phyloP scores from a whole-genome alignment of 2,797 vertebrate species.

The Adelosebastes latens region DNA sequence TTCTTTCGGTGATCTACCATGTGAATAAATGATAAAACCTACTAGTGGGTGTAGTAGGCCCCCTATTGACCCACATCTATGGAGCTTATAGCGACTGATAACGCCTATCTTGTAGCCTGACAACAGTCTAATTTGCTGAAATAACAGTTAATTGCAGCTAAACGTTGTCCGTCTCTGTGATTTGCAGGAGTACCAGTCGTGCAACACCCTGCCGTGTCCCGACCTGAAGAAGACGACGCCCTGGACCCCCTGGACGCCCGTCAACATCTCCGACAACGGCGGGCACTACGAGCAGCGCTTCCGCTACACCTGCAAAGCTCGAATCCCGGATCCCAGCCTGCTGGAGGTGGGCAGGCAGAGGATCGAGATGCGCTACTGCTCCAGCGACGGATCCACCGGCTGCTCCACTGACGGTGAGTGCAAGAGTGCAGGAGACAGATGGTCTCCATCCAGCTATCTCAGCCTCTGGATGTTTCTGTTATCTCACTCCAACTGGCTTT shows the following conservation, averaged over 20 bases:
- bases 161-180: not conserved
- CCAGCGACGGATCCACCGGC: slow-evolving; percentile 93
- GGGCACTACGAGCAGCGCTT: slow-evolving; percentile 97
- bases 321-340: slow-evolving; percentile 88
- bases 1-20: no score
- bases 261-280: slow-evolving; percentile 97
- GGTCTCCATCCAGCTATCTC: slow-evolving; percentile 40
- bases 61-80: no score
- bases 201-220: slow-evolving; percentile 91
- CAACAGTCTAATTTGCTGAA: no score
- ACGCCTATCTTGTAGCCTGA: no score
- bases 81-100: no score
- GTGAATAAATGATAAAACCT: no score
- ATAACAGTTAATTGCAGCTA: not conserved
- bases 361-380: slow-evolving; percentile 98
- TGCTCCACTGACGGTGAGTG: slow-evolving; percentile 95
- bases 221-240: slow-evolving; percentile 98
- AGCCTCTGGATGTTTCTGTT: slow-evolving; percentile 41
- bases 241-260: slow-evolving; percentile 97
- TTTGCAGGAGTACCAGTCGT: slow-evolving; percentile 93
- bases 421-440: slow-evolving; percentile 23
- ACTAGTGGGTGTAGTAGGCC: no score
- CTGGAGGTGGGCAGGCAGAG: slow-evolving; percentile 95
- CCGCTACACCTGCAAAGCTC: slow-evolving; percentile 96
- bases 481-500: slow-evolving; percentile 40